A percentile compares a stretch with the other conserved stretches of the same genome.
Evolutionary conservation across 1,140 invertebrate species (phyloP).

Genomic region (Drosophila ohnishii): DNA sequence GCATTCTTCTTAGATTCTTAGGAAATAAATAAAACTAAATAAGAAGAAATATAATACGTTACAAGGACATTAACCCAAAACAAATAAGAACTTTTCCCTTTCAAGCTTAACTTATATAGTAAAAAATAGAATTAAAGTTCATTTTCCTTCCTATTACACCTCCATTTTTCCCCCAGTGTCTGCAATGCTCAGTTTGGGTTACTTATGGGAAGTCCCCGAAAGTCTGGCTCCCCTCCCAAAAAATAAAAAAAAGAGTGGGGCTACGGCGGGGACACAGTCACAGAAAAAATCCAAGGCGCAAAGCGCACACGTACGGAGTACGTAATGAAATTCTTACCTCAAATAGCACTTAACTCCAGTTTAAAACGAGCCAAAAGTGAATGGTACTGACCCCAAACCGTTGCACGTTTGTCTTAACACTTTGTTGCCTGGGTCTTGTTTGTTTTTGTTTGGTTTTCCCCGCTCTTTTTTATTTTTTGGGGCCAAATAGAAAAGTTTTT

Average conservation of each 20-base stretch:
- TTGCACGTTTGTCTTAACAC: constrained; percentile 81
- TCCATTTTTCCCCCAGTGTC: constrained; percentile 14
- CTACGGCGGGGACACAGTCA: constrained; percentile 39
- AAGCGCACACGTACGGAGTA: constrained; percentile 72
- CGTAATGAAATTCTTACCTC: constrained; percentile 81
- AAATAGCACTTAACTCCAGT: constrained; percentile 81
- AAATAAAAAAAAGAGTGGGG: constrained; percentile 12
- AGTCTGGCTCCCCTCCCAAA: constrained; percentile 20
- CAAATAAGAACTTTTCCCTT: not conserved
- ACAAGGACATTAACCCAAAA: no score
- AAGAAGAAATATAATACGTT: no score
- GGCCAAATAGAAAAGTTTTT: constrained; percentile 75
- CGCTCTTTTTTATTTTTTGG: constrained; percentile 44
- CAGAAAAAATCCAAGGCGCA: constrained; percentile 46
- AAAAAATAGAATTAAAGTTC: no score
- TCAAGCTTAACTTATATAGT: no score
- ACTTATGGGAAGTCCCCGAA: constrained; percentile 50
- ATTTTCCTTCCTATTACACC: not conserved
- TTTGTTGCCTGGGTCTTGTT: constrained; percentile 76
- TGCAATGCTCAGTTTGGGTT: constrained; percentile 39
- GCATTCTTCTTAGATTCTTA: no score
- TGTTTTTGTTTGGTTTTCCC: constrained; percentile 40
- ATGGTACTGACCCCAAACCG: constrained; percentile 80
- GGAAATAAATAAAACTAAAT: no score
- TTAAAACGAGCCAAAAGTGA: constrained; percentile 81